A percentile compares a stretch with the other conserved stretches of the same genome.
Conservation (phyloP, 2,888 invertebrate species). For the Reticulitermes lucifugus region DNA sequence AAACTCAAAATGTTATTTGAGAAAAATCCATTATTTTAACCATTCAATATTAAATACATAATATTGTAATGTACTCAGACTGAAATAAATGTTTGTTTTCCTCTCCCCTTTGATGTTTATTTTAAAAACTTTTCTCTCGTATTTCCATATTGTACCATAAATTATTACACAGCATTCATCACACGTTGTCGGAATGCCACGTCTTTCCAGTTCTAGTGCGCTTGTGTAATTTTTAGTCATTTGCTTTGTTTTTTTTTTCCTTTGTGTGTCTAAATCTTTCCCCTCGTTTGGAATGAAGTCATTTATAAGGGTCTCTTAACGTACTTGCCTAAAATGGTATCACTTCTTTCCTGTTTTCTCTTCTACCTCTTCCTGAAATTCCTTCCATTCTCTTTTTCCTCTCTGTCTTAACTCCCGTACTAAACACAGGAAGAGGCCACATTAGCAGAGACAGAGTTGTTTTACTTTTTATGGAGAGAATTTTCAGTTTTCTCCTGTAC, state of each 20-base stretch:
- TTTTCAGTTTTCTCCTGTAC: not conserved
- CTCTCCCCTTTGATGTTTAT: too few relatives aligned
- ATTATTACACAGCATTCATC: constrained; percentile 10
- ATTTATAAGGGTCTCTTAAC: constrained; percentile 20
- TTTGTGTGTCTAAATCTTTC: not conserved
- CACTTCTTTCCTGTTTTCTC: not conserved
- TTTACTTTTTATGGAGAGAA: not conserved
- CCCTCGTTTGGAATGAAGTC: not conserved
- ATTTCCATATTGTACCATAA: constrained; percentile 6
- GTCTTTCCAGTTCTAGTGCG: not conserved
- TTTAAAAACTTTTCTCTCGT: not conserved
- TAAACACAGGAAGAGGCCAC: not conserved
- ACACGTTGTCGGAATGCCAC: not conserved
- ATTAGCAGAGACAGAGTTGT: not conserved
- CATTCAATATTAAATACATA: too few relatives aligned
- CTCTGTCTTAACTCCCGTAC: not conserved
- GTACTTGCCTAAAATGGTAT: not conserved
- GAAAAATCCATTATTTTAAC: too few relatives aligned
- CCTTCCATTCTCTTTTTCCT: not conserved
- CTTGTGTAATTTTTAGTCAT: not conserved
- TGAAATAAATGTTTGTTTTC: too few relatives aligned
- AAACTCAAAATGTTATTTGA: too few relatives aligned
- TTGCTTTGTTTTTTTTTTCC: constrained; percentile 17
- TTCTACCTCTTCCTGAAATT: not conserved
- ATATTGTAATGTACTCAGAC: too few relatives aligned